Base-by-base conservation (phyloP, 2,797 vertebrate species). In the Lithobates sylvaticus region DNA sequence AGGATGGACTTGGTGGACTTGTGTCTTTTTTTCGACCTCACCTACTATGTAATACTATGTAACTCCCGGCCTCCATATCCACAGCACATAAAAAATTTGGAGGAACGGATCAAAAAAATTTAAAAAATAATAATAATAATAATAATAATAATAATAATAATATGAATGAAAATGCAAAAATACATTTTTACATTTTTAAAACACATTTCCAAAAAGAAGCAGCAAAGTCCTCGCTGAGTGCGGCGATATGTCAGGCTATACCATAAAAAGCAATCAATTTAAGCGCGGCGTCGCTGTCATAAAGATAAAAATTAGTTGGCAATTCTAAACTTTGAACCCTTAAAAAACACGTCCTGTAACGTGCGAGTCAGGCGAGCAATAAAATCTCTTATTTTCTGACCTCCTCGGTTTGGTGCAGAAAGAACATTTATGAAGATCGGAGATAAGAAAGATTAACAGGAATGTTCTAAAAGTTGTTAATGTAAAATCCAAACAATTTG, bases 261-360 rank as follows among this genome's bases (percentile, higher is more conserved):
- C 89, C 90, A 92, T 92, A 92, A 92, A 54, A 93, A 83, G 64
- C 78, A 88, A 93, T 93, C 89, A 91, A 89, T 91, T 91, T 91
- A 83, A 92, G 87, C 87, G 50, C 90, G 90, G 91, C 16, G 0
- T 90, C 90, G 88, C 36, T 77, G 83, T 74, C 88, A 91, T 91
- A 89, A 86, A 93, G 93, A 93, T 93, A 93, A 93, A 90, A 92
- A n/a, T n/a, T 85, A 77, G 88, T 84, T n/a, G 89, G 76, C 64
- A 65, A 80, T 84, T 80, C 89, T 91, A 93, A 77, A 93, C 93
- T 93, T 93, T 93, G 93, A 90, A 93, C 92, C 88, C 80, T 88
- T 89, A 76, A 50, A 85, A 26, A 81, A 84, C 89, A 89, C 88
- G 71, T 86, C 89, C 90, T 91, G 88, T 88, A 89, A 90, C 89